Evolutionary conservation across 1,140 invertebrate genomes (phyloP), one percentile per base, ranked within the genome.

Genomic region (Dinothrombium tinctorium): DNA sequence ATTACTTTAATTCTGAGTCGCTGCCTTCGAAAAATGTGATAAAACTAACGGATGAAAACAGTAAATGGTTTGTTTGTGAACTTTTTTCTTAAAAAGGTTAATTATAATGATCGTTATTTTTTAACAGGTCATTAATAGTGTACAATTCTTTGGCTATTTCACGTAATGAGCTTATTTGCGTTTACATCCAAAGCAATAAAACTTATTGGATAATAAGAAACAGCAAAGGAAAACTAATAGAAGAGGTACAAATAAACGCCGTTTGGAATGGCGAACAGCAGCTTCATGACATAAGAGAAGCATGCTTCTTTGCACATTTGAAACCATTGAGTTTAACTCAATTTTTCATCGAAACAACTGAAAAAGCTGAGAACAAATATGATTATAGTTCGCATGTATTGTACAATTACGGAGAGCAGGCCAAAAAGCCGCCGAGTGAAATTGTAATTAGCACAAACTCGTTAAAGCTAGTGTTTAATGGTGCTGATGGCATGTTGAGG

Each of bases 401-500:
- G 4, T 33, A 23, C 24, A 41, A 35, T 33, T 35, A 33, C 17
- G 12, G 9, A 17, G 21, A 22, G 8, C 6, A 3, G 5, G 6
- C 14, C 2, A 29, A 40, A 19, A 24, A 19, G 2, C 20, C 29
- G 4, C 19, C 17, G 7, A 20, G n/a, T 22, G 40, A 32, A 15
- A 14, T 41, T 8, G n/a, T 12, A 11, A 6, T 41, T 14, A n/a
- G 25, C 9, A 33, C 28, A 8, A 32, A 41, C 9, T 21, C 4
- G 6, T n/a, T 43, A 7, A 19, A 37, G 37, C 24, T 43, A 20
- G 23, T 41, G 3, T 50, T 50, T 24, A 38, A 22, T 40, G 46
- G 43, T 8, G 28, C 38, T 17, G 43, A 33, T 41, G 48, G 48
- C 20, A 35, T 47, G 35, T 33, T 50, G 2, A 40, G 43, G 26